Base-by-base conservation (phyloP, 2,888 invertebrate species). In the Ophion costatus region DNA sequence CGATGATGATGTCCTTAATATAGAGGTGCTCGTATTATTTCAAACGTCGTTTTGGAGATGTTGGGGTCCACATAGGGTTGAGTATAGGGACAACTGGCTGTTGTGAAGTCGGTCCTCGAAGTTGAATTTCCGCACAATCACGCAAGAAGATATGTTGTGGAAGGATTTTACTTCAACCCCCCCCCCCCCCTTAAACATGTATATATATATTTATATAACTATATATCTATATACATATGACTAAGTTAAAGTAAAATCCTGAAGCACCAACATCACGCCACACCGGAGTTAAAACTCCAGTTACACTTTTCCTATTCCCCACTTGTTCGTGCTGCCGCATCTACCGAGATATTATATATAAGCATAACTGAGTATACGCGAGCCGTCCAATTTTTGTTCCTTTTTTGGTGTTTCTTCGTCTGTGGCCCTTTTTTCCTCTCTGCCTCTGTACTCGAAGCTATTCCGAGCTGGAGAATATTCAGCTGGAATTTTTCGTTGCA, bases 221-320 rank as follows among this genome's bases (percentile, higher is more conserved):
- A 9, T 42, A 42, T 42, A 11, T 42, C 9, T 42, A 33, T 61
- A 29, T 24, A 20, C 33, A 38, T 63, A 4, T 17, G 22, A 56
- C 14, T 67, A 51, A 56, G 29, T 57, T 71, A 56, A n/a, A 29
- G 70, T 20, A 61, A 74, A 74, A 29, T 57, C 73, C 51, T 66
- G 57, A 14, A 59, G 80, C 73, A 24, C 38, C 24, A 59, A 67
- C 80, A 67, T 80, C 80, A 80, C 66, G 57, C 73, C 80, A 80
- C 66, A 38, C 57, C 59, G 29, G 59, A 80, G 80, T 73, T 80
- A 67, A 80, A 80, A 74, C 66, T 64, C 66, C 71, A 67, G 38
- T 71, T 79, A 66, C 22, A 67, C 80, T 80, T 73, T 80, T 57
- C 57, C 38, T 59, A 64, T 67, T 80, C 59, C 42, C 66, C 66